Base-by-base conservation (phyloP, 2,888 invertebrate species). In the Pseudeuparius sepicola region DNA sequence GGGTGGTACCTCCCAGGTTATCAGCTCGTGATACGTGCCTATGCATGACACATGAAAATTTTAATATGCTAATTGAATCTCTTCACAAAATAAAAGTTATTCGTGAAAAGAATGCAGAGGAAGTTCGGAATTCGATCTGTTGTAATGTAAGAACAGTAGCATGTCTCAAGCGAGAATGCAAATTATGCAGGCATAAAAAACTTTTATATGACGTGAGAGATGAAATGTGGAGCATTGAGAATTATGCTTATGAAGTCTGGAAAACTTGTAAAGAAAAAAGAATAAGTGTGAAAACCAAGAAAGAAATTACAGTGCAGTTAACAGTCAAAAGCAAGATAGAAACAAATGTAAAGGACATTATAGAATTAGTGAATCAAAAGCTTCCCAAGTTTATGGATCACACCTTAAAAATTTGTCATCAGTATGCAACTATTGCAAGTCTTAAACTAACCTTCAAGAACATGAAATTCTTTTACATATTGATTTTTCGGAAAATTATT, bases 401-500 rank as follows among this genome's bases (percentile, higher is more conserved):
- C 12, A 12, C 12, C n/a, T 24, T 24, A 4, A 24, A 24, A 6
- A 24, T 24, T 24, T 11, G 11, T 24, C 25, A 24, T 24, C 25
- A 12, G 4, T n/a, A 18, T n/a, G n/a, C n/a, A n/a, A n/a, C n/a
- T n/a, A n/a, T n/a, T n/a, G n/a, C n/a, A n/a, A n/a, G n/a, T n/a
- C n/a, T n/a, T n/a, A n/a, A n/a, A n/a, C n/a, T n/a, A n/a, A n/a
- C n/a, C n/a, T n/a, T n/a, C n/a, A 40, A 44, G 40, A 49, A 39
- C 7, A 39, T 37, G 40, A 50, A n/a, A 36, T 50, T 18, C 35
- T 50, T 14, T 38, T 48, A 2, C 43, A 49, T 33, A 39, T 52
- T 35, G 53, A 61, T 38, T 61, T 63, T 43, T 46, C 50, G 2
- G 58, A 60, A 47, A 61, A 61, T 35, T 60, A 28, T 27, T 30